phyloP scores from a whole-genome alignment of 2,888 invertebrate species.

The Aphodius granarius region DNA sequence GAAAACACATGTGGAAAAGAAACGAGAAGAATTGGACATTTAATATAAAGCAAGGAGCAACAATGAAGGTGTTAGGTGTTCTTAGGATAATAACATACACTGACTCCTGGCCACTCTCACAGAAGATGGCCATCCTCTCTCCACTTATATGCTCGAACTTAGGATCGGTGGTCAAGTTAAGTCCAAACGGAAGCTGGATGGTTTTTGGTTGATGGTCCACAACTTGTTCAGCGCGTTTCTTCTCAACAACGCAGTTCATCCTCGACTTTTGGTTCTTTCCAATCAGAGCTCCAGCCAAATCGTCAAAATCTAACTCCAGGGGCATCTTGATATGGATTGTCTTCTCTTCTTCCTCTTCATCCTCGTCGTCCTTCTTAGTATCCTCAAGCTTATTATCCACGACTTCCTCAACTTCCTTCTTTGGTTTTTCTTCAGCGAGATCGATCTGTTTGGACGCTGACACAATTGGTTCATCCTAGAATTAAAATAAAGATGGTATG shows the following conservation, averaged over 20 bases:
- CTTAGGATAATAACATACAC: too few relatives aligned
- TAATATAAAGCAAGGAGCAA: too few relatives aligned
- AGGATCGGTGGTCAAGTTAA: conserved; percentile 71
- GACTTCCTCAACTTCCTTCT: conserved; percentile 42
- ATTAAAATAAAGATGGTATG: neutral
- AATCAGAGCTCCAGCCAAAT: conserved; percentile 74
- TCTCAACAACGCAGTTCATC: conserved; percentile 90
- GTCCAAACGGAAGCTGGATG: conserved; percentile 65
- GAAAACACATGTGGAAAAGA: too few relatives aligned
- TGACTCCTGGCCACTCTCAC: conserved; percentile 78
- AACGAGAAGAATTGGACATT: too few relatives aligned
- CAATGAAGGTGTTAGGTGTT: too few relatives aligned
- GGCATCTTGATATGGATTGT: conserved; percentile 74
- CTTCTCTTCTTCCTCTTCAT: conserved; percentile 59
- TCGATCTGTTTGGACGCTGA: conserved; percentile 35
- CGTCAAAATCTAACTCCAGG: conserved; percentile 80
- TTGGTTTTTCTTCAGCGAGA: conserved; percentile 39
- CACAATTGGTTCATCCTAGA: conserved; percentile 32
- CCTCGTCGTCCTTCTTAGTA: conserved; percentile 37
- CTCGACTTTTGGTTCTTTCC: conserved; percentile 75
- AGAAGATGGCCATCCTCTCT: conserved; percentile 85
- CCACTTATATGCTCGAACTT: conserved; percentile 74
- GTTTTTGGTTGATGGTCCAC: conserved; percentile 74
- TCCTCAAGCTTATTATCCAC: conserved; percentile 49
- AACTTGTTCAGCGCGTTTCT: conserved; percentile 80